Base-by-base conservation (phyloP, 2,113 vertebrate species). In the Cryptomyrus ogoouensis region DNA sequence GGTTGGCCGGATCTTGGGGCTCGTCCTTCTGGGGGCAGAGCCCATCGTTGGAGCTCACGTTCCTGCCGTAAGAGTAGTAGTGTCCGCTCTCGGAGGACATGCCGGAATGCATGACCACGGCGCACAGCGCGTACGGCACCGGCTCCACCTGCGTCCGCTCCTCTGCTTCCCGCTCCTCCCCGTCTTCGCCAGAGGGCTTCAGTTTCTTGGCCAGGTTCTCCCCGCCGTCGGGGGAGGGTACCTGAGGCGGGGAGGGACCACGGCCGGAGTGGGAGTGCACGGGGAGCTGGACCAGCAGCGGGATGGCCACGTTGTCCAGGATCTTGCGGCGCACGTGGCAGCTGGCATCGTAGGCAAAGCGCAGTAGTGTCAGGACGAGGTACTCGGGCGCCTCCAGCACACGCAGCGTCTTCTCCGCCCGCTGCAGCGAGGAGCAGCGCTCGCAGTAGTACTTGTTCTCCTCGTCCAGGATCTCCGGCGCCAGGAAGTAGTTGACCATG, bases 31-130 rank as follows among this genome's bases (percentile, higher is more conserved):
- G 89, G 44, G 95, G 95, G 50, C 93, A 93, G 0, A 89, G 91
- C 86, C 96, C 93, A 49, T 95, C 96, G 3, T 96, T 93, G 35
- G 95, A 95, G 7, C 95, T 96, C 91, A 97, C 92, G 90, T 98
- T 97, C 90, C 96, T 96, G 88, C 97, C 97, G 13, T 99, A 99
- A 1, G 97, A 98, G 91, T 99, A 99, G 94, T 99, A 99, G 96
- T 99, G 98, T 47, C 98, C 98, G 21, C 98, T 99, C 94, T 99
- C 98, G 4, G 98, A 99, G 3, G 98, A 99, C 88, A 99, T 92
- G n/a, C 98, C 98, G 77, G 98, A 99, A 94, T 99, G 98, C 93
- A 99, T 97, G 10, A 99, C 98, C 88, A 99, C 97, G n/a, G 98
- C 99, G 92, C 96, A 98, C 89, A 99, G 95, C 17, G 96, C 66